These are phyloP conservation scores for Gymnothorax reevesii DNA, from an alignment of 2,797 vertebrate genomes.

Conservation along the genomic window DNA sequence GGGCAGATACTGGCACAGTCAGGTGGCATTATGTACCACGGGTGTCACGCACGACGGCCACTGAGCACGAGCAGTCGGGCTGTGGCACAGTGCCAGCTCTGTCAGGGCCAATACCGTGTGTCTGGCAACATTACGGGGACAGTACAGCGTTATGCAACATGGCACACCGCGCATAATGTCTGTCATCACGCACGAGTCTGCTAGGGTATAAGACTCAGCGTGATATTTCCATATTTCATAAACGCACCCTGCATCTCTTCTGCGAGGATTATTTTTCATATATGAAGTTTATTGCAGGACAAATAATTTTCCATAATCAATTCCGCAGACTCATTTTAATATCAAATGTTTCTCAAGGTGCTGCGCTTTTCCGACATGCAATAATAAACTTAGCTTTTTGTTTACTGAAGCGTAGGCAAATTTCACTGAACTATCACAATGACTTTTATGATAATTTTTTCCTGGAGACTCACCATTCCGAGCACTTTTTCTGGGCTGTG, in stretches of 20 bases:
- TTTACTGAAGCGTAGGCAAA: constrained; percentile 17
- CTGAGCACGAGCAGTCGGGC: not conserved
- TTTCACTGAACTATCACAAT: not conserved
- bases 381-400: not conserved
- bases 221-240: constrained; percentile 18
- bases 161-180: not conserved
- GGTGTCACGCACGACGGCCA: not conserved
- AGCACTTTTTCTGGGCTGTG: not conserved
- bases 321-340: constrained; percentile 2
- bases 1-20: not conserved
- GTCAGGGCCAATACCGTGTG: not conserved
- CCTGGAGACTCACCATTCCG: not conserved
- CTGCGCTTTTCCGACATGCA: constrained; percentile 2
- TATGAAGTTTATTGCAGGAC: constrained; percentile 17
- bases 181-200: not conserved
- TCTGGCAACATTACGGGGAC: not conserved
- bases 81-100: too few species aligned
- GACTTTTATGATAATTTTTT: not conserved
- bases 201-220: constrained; percentile 14
- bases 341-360: constrained; percentile 4
- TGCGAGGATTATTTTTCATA: constrained; percentile 25
- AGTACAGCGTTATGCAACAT: not conserved
- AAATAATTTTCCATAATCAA: not conserved
- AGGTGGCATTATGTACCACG: not conserved
- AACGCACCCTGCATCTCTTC: constrained; percentile 17